phyloP scores from a whole-genome alignment of 2,888 invertebrate genomes.

The Lamellibrachia satsuma region DNA sequence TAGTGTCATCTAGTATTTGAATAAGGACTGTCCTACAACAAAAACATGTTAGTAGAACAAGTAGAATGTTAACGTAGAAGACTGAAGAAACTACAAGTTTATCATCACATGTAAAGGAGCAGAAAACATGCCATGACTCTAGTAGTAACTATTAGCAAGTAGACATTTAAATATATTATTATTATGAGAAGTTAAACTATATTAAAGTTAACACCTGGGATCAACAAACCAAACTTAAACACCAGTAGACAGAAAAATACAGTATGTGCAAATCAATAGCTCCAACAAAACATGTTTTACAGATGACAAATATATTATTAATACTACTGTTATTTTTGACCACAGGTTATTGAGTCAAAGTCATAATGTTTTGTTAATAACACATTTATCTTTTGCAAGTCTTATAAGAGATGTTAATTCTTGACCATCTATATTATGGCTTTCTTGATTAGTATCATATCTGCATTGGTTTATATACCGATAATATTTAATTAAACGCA shows the following conservation, averaged over 20 bases:
- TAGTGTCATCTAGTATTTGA: not conserved
- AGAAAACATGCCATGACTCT: not conserved
- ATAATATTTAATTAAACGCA: not conserved
- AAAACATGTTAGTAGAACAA: not conserved
- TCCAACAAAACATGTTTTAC: not conserved
- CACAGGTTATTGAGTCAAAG: not conserved
- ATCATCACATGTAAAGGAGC: not conserved
- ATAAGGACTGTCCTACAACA: not conserved
- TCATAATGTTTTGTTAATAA: not conserved
- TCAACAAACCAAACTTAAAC: not conserved
- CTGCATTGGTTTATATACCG: not conserved
- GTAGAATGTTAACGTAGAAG: not conserved
- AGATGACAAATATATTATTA: not conserved
- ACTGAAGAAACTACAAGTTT: not conserved
- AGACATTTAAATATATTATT: not conserved
- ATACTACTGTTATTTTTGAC: not conserved
- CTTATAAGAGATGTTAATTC: not conserved
- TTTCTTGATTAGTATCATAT: not conserved
- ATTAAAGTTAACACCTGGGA: conserved; percentile 6
- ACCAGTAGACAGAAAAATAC: not conserved
- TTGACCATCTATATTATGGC: not conserved
- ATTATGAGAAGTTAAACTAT: not conserved
- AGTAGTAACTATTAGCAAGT: not conserved
- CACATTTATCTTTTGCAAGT: not conserved
- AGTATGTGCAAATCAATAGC: not conserved